A percentile compares a stretch with the other conserved stretches of the same genome.
Conservation (phyloP, 2,797 vertebrate species). For the Myotis findleyi region DNA sequence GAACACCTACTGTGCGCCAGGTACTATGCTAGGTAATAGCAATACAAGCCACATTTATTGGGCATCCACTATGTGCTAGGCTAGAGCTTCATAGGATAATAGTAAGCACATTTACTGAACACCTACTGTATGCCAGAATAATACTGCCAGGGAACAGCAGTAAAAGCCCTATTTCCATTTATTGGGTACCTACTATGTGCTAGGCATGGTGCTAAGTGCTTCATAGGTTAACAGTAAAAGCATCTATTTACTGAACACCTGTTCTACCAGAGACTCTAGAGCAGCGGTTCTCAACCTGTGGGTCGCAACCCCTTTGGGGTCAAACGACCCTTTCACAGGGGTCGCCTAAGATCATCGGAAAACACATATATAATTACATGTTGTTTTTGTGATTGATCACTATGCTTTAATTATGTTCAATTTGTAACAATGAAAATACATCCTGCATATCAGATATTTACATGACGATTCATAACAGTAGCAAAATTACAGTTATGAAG, state of each 20-base stretch:
- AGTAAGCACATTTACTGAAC: neutral
- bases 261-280: neutral
- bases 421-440: no score
- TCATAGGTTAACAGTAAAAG: neutral
- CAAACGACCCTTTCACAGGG: no score
- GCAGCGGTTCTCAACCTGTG: no score
- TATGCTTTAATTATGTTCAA: no score
- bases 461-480: no score
- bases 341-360: no score
- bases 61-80: neutral
- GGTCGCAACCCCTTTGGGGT: no score
- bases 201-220: neutral
- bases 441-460: no score
- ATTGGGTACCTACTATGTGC: neutral
- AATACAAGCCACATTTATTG: neutral
- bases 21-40: neutral
- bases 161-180: neutral
- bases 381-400: no score
- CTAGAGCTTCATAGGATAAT: neutral
- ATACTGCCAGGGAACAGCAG: neutral
- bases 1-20: neutral
- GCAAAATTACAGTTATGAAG: no score
- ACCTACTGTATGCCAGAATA: neutral
- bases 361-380: no score
- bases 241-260: neutral